These are phyloP conservation scores for Eriocheir sinensis DNA, from an alignment of 1,140 invertebrate species.

Conservation along the genomic window DNA sequence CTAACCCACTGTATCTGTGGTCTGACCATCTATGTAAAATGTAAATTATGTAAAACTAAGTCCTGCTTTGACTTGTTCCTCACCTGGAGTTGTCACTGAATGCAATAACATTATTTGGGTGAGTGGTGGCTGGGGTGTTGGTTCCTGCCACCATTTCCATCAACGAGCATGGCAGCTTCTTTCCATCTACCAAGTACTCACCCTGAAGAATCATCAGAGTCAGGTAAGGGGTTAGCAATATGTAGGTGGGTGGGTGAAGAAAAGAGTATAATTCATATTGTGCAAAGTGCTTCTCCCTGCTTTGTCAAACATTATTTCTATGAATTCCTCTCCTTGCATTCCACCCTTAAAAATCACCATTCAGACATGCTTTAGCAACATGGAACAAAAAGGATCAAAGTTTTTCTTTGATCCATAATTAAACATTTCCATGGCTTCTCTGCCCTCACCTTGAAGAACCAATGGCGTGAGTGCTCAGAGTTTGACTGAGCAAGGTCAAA, in stretches of 20 bases:
- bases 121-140: conserved; percentile 87
- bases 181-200: conserved; percentile 91
- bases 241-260: too few relatives aligned
- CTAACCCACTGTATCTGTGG: too few relatives aligned
- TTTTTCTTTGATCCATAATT: too few relatives aligned
- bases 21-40: too few relatives aligned
- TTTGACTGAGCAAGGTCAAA: conserved; percentile 99
- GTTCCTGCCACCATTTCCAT: conserved; percentile 97
- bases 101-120: conserved; percentile 98
- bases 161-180: conserved; percentile 89
- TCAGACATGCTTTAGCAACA: too few relatives aligned
- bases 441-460: conserved; percentile 90
- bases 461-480: conserved; percentile 95
- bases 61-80: neutral
- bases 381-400: too few relatives aligned
- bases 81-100: conserved; percentile 95
- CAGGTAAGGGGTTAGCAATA: too few relatives aligned
- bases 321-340: conserved; percentile 7
- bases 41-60: too few relatives aligned
- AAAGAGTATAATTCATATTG: too few relatives aligned
- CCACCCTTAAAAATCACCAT: too few relatives aligned
- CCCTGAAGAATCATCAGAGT: conserved; percentile 86
- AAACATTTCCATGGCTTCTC: neutral
- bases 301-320: conserved; percentile 10
- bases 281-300: too few relatives aligned